Conservation (phyloP, 2,888 invertebrate species). For the Ceramica pisi region DNA sequence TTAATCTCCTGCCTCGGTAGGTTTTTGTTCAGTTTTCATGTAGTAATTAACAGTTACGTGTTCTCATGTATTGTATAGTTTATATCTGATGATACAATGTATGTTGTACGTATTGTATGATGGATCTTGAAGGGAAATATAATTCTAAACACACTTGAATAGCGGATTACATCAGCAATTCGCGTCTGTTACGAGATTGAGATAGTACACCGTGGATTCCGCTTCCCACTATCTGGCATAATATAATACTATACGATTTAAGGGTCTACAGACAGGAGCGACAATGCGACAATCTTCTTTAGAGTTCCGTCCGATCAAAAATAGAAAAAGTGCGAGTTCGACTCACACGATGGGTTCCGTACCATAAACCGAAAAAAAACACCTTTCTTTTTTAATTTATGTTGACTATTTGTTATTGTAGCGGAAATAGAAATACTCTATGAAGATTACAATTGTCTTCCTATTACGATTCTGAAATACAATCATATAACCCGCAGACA, state of each 20-base stretch:
- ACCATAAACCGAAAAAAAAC: too few relatives aligned
- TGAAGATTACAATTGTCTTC: too few relatives aligned
- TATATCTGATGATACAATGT: background rate
- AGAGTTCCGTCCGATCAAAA: background rate
- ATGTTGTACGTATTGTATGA: background rate
- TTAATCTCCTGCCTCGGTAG: constrained; percentile 55
- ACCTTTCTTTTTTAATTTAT: too few relatives aligned
- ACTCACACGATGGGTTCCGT: too few relatives aligned
- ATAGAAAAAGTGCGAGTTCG: too few relatives aligned
- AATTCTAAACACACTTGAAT: constrained; percentile 13
- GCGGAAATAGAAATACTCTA: too few relatives aligned
- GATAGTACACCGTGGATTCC: background rate
- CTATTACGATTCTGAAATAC: too few relatives aligned
- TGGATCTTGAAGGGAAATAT: constrained; percentile 24
- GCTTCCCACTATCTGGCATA: background rate
- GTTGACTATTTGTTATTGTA: too few relatives aligned
- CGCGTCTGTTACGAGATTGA: constrained; percentile 10
- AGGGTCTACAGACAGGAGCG: background rate
- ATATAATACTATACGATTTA: background rate
- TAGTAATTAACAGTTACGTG: constrained; percentile 45
- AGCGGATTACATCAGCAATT: constrained; percentile 24
- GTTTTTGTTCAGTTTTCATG: constrained; percentile 57
- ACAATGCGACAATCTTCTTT: background rate
- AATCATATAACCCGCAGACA: too few relatives aligned
- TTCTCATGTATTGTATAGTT: constrained; percentile 47